Conservation (phyloP, 2,888 invertebrate genomes). For the Drosophila meridionalis region DNA sequence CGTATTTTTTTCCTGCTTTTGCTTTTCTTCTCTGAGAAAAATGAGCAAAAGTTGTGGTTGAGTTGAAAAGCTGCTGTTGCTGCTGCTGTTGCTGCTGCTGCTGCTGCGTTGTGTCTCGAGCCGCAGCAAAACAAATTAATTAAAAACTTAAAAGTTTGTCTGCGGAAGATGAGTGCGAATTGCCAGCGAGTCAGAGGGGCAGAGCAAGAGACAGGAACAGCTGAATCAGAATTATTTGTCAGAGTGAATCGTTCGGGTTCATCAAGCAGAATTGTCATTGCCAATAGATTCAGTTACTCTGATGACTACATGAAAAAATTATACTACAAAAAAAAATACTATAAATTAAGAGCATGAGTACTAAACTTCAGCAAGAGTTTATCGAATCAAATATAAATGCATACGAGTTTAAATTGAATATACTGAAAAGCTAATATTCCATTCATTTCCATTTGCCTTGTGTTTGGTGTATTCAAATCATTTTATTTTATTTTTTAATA, state of each 20-base stretch:
- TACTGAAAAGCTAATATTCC: no score
- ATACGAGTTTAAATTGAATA: background rate
- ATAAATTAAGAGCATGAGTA: background rate
- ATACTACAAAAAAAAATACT: no score
- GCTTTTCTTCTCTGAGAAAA: conserved; percentile 49
- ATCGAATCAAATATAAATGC: background rate
- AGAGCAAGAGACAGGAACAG: conserved; percentile 4
- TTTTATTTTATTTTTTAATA: background rate
- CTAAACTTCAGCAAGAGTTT: background rate
- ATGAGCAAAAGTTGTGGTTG: conserved; percentile 45
- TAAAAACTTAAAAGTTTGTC: conserved; percentile 74
- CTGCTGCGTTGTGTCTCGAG: conserved; percentile 32
- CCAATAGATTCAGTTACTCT: conserved; percentile 7
- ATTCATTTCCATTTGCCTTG: no score
- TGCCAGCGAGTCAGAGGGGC: background rate
- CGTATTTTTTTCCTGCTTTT: conserved; percentile 9
- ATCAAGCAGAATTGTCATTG: conserved; percentile 3
- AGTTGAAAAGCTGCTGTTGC: conserved; percentile 12
- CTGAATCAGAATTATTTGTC: conserved; percentile 26
- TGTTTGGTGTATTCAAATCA: background rate
- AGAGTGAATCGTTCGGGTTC: conserved; percentile 17
- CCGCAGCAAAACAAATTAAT: conserved; percentile 75
- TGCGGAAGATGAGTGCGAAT: conserved; percentile 25
- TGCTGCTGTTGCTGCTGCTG: conserved; percentile 8
- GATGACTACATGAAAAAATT: no score